Base-by-base conservation (phyloP, 2,113 vertebrate species). In the Motacilla alba region DNA sequence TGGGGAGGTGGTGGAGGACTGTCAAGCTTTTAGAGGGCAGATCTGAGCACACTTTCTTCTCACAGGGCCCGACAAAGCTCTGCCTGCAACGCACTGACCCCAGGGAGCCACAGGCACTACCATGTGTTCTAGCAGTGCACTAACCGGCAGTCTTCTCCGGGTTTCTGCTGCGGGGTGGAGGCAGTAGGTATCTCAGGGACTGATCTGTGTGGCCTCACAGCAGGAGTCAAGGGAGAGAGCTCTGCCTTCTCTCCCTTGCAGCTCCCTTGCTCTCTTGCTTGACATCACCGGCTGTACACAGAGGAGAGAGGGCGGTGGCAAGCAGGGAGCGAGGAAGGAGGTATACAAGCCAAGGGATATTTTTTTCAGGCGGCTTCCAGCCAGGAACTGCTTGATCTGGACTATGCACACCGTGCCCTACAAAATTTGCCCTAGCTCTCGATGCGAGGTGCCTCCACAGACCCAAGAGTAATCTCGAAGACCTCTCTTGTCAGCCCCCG, bases 341-440 rank as follows among this genome's bases (percentile, higher is more conserved):
- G 28, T 43, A 31, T 7, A 60, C 1, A 0, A 93, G 77, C 59
- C 81, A 31, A 81, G 41, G 46, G 22, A 68, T 77, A 7, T 31
- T 74, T 94, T 94, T 73, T 58, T 44, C 64, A 66, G 46, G 87
- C 2, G 0, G 37, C 26, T 91, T 56, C 30, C 50, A 58, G 43
- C 31, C 6, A 1, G 73, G 49, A 89, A 46, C 68, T 60, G 35
- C 73, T 73, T 35, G 77, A 68, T 49, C 68, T 19, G 58, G 15
- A 18, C 35, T 21, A 35, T 0, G 0, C 15, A 63, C 53, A 8
- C n/a, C 0, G 0, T 58, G 46, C 41, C n/a, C 73, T 58, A 46
- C 41, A 41, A 44, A 89, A 50, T 2, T 4, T 4, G 49, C 37
- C 68, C 8, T 64, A 35, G 59, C 18, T 49, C 46, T 49, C 3